Evolutionary conservation across 2,888 invertebrate genomes (phyloP).

Genomic region (Bruchidius siliquastri): DNA sequence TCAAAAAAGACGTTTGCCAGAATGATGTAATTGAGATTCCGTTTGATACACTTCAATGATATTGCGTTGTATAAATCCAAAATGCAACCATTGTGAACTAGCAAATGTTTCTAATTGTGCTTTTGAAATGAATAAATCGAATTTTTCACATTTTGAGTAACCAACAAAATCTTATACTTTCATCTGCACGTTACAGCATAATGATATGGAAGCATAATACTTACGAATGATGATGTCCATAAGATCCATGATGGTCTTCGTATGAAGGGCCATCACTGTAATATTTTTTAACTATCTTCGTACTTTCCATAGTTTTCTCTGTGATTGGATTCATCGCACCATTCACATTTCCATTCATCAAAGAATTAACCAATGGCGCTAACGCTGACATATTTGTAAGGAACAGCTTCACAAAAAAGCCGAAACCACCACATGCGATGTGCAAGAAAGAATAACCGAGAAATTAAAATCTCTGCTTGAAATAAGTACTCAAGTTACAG

Average conservation of each 20-base stretch:
- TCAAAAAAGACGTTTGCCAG: not conserved
- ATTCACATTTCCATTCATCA: not conserved
- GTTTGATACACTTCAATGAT: not conserved
- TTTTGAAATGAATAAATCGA: too few species aligned
- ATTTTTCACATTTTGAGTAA: too few species aligned
- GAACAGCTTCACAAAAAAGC: not conserved
- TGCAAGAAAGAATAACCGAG: not conserved
- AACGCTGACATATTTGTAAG: not conserved
- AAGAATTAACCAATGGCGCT: not conserved
- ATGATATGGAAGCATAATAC: slow-evolving; percentile 4
- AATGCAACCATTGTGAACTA: too few species aligned
- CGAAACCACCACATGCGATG: not conserved
- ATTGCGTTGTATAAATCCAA: not conserved
- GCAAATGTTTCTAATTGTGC: too few species aligned
- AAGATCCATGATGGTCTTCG: slow-evolving; percentile 22
- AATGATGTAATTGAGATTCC: not conserved
- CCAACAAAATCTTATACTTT: too few species aligned
- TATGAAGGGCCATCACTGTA: slow-evolving; percentile 27
- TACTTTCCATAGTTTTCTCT: slow-evolving; percentile 12
- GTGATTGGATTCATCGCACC: slow-evolving; percentile 1
- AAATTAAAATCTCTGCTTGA: not conserved
- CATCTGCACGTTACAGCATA: too few species aligned
- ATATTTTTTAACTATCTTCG: slow-evolving; percentile 29
- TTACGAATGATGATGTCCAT: slow-evolving; percentile 14
- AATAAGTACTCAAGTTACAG: not conserved